These are phyloP conservation scores for Argyresthia goedartella DNA, from an alignment of 2,888 invertebrate genomes.

Conservation along the genomic window DNA sequence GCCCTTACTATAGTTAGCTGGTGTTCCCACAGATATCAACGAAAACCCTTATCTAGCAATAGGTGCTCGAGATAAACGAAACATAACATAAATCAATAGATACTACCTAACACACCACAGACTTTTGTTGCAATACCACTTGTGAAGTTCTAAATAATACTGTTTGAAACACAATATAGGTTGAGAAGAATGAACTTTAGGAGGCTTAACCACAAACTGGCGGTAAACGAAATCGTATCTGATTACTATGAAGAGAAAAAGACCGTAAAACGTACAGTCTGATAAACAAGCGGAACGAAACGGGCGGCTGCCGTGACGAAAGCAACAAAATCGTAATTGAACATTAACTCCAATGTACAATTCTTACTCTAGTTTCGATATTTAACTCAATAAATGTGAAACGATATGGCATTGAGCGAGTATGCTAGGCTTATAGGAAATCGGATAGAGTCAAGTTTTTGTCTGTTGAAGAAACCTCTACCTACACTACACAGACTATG, in stretches of 20 bases:
- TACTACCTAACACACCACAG: not conserved
- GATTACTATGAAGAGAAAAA: slow-evolving; percentile 41
- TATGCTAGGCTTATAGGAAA: too few relatives aligned
- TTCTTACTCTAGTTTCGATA: too few relatives aligned
- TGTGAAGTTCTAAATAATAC: not conserved
- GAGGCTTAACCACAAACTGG: slow-evolving; percentile 28
- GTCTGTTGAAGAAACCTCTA: not conserved
- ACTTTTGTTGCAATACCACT: not conserved
- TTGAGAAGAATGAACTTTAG: not conserved
- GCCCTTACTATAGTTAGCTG: not conserved
- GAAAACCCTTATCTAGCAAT: slow-evolving; percentile 6
- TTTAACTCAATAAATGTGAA: too few relatives aligned
- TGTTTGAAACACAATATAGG: not conserved
- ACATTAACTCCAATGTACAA: not conserved
- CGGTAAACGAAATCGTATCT: slow-evolving; percentile 29
- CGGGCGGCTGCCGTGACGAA: slow-evolving; percentile 36
- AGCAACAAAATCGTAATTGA: slow-evolving; percentile 10
- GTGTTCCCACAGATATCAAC: not conserved
- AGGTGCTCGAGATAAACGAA: slow-evolving; percentile 20
- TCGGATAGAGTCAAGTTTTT: not conserved
- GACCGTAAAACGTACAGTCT: slow-evolving; percentile 42
- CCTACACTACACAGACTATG: not conserved
- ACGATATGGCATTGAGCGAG: too few relatives aligned
- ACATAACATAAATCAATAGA: slow-evolving; percentile 30
- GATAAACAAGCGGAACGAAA: slow-evolving; percentile 43